Conservation (phyloP, 2,888 invertebrate species). For the Pyrrhosoma nymphula region DNA sequence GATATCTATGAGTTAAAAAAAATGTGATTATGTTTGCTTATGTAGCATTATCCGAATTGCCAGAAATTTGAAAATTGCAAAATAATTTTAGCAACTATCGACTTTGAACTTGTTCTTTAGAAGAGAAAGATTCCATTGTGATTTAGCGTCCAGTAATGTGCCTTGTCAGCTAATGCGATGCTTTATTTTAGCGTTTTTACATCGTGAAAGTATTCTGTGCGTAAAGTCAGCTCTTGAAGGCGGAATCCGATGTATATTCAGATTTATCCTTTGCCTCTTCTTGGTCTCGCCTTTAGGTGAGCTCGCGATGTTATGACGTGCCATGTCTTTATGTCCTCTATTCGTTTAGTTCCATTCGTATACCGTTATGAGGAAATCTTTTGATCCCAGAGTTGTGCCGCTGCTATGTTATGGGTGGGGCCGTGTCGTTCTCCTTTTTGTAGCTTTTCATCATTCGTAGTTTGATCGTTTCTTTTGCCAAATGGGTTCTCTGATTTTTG, state of each 20-base stretch:
- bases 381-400: not conserved
- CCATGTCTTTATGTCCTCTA: not conserved
- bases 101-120: too few species aligned
- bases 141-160: not conserved
- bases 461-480: not conserved
- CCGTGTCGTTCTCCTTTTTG: not conserved
- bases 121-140: too few species aligned
- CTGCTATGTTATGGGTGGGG: not conserved
- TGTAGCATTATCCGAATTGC: too few species aligned
- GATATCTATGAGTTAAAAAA: too few species aligned
- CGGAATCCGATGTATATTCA: not conserved
- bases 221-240: not conserved
- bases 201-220: not conserved
- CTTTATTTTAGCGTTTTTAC: not conserved
- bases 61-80: too few species aligned
- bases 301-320: not conserved
- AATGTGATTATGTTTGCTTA: too few species aligned
- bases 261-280: not conserved
- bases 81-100: too few species aligned
- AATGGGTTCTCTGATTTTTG: not conserved
- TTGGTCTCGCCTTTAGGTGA: not conserved
- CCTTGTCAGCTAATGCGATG: not conserved
- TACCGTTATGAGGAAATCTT: not conserved
- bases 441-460: not conserved
- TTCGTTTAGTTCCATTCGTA: not conserved